Evolutionary conservation across 2,888 invertebrate species (phyloP), one percentile per base, ranked within the genome.

Genomic region (Elmis aenea): DNA sequence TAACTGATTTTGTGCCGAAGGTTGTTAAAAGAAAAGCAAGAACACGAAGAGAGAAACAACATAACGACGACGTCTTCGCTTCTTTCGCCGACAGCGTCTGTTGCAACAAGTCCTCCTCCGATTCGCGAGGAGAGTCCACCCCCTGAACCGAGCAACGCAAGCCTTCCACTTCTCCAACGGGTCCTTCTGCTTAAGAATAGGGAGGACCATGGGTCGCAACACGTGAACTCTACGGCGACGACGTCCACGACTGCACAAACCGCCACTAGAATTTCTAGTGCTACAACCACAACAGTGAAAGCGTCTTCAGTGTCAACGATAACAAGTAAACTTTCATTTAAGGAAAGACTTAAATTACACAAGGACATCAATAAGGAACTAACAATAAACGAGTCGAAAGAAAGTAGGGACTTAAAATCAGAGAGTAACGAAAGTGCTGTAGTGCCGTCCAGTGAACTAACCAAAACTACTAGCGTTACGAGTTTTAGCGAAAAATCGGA

Each of bases 1-100:
- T n/a, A n/a, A n/a, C n/a, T n/a, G n/a, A n/a, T n/a, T n/a, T n/a
- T 18, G 5, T 18, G 5, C 18, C 18, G 8, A 18, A 18, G 86
- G 55, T 69, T 90, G 24, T 73, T 91, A 0, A 89, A 88, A 64
- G 89, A 91, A 62, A 89, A 88, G 65, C 88, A 90, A 64, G 76
- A 76, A 53, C 72, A 73, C 55, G 77, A 77, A 62, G 76, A 75
- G 55, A 67, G 68, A 16, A 71, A 69, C 43, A 74, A 62, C 57
- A 64, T 67, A 53, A 56, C 66, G 50, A 61, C 63, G 55, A 24
- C 41, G 6, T 58, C 64, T 52, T 55, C 62, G 52, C 59, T 61
- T 52, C 64, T 73, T 54, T 69, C 74, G 45, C 69, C 72, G 45
- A 75, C 72, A 33, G 79, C 81, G 38, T 76, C 79, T 40, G 76